Base-by-base conservation (phyloP, 1,140 invertebrate species). In the Trachelipus rathkii region DNA sequence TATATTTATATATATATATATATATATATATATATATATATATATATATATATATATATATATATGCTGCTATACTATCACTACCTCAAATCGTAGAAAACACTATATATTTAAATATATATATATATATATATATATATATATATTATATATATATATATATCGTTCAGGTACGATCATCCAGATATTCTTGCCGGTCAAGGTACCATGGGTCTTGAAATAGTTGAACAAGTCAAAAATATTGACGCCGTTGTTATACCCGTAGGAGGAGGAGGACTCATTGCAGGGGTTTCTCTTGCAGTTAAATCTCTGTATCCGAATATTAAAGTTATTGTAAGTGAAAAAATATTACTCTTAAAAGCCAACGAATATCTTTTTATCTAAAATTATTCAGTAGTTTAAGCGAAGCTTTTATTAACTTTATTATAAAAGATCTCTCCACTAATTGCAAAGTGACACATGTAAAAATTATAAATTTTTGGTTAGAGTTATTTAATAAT, bases 161-260 rank as follows among this genome's bases (percentile, higher is more conserved):
- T 71, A 71, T 71, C 33, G 33, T 11, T 79, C 82, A 93, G 93
- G 1, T 96, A 95, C 83, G 95, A 97, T 85, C 93, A 97, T 85
- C 94, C 95, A 0, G 89, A 96, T 82, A 95, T 97, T 66, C 91
- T 97, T 85, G 93, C 95, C 4, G 95, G 95, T 0, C 95, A 96
- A 85, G 95, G 95, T 10, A 97, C 95, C 0, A 90, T 96, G 80
- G 95, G 94, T 0, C 83, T 97, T 77, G 95, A 97, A 85, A 95
- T 97, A 68, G 83, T 95, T 6, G 93, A 96, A 83, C 93, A 96
- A 84, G 90, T 93, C 0, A 86, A 88, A 0, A 87, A 92, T 74
- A 88, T 92, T 0, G 91, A 93, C 83, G 91, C 92, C 0, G 88
- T 93, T 2, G 84, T 93, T 15, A 90, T 97, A 6, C 95, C 95